Evolutionary conservation across 2,797 vertebrate species (phyloP), one percentile per base, ranked within the genome.

Genomic region (Petrocephalus schoutedeni): DNA sequence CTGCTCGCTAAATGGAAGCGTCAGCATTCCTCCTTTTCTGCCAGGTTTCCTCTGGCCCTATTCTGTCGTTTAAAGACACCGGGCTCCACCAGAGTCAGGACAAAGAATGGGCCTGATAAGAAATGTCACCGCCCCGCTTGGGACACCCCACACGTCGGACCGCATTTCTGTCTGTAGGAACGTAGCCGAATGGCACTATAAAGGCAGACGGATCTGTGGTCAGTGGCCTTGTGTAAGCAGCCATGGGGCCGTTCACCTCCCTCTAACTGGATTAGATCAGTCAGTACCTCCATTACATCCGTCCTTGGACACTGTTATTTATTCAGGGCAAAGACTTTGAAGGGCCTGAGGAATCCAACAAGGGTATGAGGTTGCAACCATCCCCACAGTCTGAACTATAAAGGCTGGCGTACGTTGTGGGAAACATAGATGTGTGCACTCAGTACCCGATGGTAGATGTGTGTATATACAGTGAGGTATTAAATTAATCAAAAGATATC

Each of bases 221-320:
- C 82, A 84, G n/a, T 23, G 4, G 82, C 9, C 74, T n/a, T 80
- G 74, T 49, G 74, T 28, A 84, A 53, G 82, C 12, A 53, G 45
- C 82, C 21, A 84, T 28, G 51, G 49, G 51, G 51, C 82, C 41
- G 0, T 19, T 84, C 82, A 23, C 82, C 82, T 53, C 49, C 45
- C 51, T 56, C 45, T 84, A 10, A 54, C 45, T 49, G 54, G 82
- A 53, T 84, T 84, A 84, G 45, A 84, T 84, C 82, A 84, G 49
- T 84, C 82, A 84, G 49, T 54, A 23, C 49, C 10, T 84, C 51
- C 21, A 53, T 84, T 56, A 84, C 51, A 54, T 54, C 82, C 82
- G 28, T 54, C 82, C 45, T 84, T 84, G 51, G 82, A 84, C 45
- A 54, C 51, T 49, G 23, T 53, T 84, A 84, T 84, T 84, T 84